Conservation (phyloP, 2,113 vertebrate species). For the Notarius lentiginosus region DNA sequence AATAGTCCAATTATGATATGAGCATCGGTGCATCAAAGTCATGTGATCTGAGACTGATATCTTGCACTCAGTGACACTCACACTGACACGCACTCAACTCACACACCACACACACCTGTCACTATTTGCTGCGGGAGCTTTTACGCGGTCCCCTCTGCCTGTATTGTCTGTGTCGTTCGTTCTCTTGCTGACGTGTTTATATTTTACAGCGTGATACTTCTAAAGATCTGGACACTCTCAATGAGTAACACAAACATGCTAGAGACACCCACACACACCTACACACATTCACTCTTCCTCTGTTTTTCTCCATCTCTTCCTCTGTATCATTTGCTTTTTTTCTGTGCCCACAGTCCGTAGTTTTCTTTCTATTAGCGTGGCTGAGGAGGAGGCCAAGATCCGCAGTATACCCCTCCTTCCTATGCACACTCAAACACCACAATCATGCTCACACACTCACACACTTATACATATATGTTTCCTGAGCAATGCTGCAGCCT, state of each 20-base stretch:
- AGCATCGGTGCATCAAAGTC: neutral
- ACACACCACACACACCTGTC: neutral
- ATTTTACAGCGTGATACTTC: neutral
- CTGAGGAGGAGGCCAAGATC: slow-evolving; percentile 25
- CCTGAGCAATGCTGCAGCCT: slow-evolving; percentile 11
- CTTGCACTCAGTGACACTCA: neutral
- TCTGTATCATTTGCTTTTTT: neutral
- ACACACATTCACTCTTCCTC: slow-evolving; percentile 15
- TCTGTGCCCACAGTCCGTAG: slow-evolving; percentile 7
- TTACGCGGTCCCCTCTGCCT: neutral
- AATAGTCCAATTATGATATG: neutral
- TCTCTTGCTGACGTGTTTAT: too few relatives aligned
- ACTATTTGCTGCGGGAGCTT: neutral
- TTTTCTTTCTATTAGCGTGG: neutral
- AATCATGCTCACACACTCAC: slow-evolving; percentile 10
- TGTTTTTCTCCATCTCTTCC: neutral
- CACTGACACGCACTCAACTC: neutral
- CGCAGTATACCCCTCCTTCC: slow-evolving; percentile 30
- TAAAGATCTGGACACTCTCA: neutral
- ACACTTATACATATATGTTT: slow-evolving; percentile 17
- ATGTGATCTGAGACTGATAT: neutral
- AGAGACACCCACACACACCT: slow-evolving; percentile 30
- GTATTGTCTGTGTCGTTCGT: neutral
- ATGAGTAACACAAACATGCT: neutral
- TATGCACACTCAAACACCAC: slow-evolving; percentile 29